Evolutionary conservation across 2,888 invertebrate genomes (phyloP).

Genomic region (Erebia epiphron): DNA sequence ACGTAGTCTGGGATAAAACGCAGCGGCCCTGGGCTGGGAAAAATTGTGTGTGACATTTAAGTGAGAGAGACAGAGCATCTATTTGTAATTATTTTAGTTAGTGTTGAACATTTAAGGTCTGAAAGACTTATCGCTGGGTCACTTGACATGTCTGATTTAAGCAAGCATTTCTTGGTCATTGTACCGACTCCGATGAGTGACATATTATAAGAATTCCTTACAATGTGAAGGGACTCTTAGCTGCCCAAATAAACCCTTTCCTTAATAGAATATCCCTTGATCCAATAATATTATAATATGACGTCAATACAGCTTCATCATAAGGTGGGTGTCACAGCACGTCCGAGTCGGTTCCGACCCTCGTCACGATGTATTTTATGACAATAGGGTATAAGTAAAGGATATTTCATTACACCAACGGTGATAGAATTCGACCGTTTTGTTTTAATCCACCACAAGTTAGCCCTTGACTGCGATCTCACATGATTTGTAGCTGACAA

Average conservation of each 20-base stretch:
- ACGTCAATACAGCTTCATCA: slow-evolving; percentile 10
- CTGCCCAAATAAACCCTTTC: neutral
- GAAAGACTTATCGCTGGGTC: too few relatives aligned
- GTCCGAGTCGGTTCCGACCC: slow-evolving; percentile 2
- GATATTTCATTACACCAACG: too few relatives aligned
- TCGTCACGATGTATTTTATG: slow-evolving; percentile 17
- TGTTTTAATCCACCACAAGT: too few relatives aligned
- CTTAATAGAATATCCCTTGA: neutral
- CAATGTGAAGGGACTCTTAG: neutral
- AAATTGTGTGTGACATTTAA: too few relatives aligned
- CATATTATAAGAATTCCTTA: neutral
- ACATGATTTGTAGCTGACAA: too few relatives aligned
- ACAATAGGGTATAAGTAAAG: neutral
- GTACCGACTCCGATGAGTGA: neutral
- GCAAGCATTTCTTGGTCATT: neutral
- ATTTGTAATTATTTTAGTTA: too few relatives aligned
- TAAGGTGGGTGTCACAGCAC: neutral
- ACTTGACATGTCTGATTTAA: neutral
- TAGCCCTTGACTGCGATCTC: too few relatives aligned
- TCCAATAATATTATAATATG: slow-evolving; percentile 2
- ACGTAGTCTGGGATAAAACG: too few relatives aligned
- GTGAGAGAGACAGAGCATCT: too few relatives aligned
- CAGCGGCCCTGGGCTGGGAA: too few relatives aligned
- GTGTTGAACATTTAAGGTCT: too few relatives aligned
- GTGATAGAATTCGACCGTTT: too few relatives aligned